Base-by-base conservation (phyloP, 2,888 invertebrate species). In the Clusia tigrina region DNA sequence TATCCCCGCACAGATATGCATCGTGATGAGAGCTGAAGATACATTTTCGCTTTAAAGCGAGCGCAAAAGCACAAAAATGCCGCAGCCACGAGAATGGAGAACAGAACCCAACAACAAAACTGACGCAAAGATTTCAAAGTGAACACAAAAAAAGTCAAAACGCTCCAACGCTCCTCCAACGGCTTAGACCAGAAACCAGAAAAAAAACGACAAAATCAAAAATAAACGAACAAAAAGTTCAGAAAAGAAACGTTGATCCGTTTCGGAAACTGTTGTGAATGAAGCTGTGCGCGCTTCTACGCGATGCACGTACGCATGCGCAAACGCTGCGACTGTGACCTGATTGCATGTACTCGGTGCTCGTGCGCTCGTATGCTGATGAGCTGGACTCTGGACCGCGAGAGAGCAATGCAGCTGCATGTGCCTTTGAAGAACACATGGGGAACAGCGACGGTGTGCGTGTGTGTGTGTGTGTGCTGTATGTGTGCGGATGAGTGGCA, bases 71-170 rank as follows among this genome's bases (percentile, higher is more conserved):
- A 38, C 61, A 57, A 56, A 57, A 26, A 22, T 12, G 32, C 6
- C 32, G 32, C 32, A 32, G n/a, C n/a, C 32, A 53, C 25, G 54
- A 59, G 53, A 54, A 58, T n/a, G 54, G 63, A 67, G 63, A 52
- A 62, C 67, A 71, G 70, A 71, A 72, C 68, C 71, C 65, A 67
- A 2, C 62, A 67, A 67, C 66, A 65, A 74, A 73, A 69, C 65
- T 58, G 22, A 38, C 22, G 42, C 38, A 56, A 22, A 23, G 12
- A 38, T n/a, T 42, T 38, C 20, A 48, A 58, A 23, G 15, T 26
- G 51, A 58, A 57, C 25, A 51, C 26, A 32, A 42, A 58, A 56
- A n/a, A 56, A 37, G 22, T 48, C 48, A 20, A 6, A 18, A 48
- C 5, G 22, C 18, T 6, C 2, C 18, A 3, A 48, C 32, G 32